A percentile compares a stretch with the other conserved stretches of the same genome.
These are phyloP conservation scores for Naja naja DNA, from an alignment of 2,113 vertebrate species.

Conservation along the genomic window DNA sequence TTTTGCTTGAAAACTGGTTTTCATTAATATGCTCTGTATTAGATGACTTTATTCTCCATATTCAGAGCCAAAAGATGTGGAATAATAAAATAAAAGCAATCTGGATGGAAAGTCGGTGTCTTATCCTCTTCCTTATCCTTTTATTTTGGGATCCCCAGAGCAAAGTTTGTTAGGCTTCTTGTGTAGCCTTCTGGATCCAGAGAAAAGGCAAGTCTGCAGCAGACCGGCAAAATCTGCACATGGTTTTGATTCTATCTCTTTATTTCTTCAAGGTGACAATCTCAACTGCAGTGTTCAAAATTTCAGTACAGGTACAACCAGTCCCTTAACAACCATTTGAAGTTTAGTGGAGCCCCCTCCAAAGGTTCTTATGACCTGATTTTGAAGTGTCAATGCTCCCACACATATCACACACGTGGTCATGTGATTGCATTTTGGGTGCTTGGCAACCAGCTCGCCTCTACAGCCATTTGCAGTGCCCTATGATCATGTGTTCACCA, in stretches of 20 bases:
- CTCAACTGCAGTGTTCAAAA: background rate
- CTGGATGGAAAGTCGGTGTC: background rate
- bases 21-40: conserved; percentile 4
- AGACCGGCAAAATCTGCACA: background rate
- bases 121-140: background rate
- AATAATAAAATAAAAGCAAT: conserved; percentile 1
- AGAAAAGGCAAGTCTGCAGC: background rate
- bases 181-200: background rate
- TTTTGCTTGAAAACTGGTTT: background rate
- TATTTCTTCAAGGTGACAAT: background rate
- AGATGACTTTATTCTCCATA: conserved; percentile 8
- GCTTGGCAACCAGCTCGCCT: background rate
- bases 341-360: background rate
- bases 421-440: background rate
- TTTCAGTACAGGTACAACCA: background rate
- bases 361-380: background rate
- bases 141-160: background rate
- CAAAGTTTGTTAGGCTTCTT: background rate
- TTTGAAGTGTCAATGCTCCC: background rate
- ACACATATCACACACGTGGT: background rate
- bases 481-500: background rate
- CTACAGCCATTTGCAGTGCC: background rate
- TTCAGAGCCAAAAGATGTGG: background rate
- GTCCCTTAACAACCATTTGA: background rate
- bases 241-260: background rate